A percentile compares a stretch with the other conserved stretches of the same genome.
These are phyloP conservation scores for Coregonus clupeaformis DNA, from an alignment of 2,113 vertebrate species.

Conservation along the genomic window DNA sequence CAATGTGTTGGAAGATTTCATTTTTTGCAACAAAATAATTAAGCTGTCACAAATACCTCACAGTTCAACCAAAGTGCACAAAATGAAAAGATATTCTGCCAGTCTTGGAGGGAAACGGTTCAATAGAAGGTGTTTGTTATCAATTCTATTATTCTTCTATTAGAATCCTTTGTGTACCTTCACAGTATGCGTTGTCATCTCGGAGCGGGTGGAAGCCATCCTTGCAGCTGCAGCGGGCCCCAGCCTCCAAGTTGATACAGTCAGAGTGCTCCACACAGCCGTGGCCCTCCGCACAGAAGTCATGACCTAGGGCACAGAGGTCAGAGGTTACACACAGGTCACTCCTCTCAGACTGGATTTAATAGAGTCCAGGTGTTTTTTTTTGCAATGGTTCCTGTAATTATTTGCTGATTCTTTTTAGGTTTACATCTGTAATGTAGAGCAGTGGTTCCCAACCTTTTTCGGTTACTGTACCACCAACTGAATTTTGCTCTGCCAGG, in stretches of 20 bases:
- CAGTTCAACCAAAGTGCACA: background rate
- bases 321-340: background rate
- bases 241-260: conserved; percentile 90
- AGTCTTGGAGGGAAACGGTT: background rate
- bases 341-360: too few relatives aligned
- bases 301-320: conserved; percentile 78
- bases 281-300: conserved; percentile 91
- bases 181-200: conserved; percentile 94
- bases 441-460: too few relatives aligned
- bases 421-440: too few relatives aligned
- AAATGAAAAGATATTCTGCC: background rate
- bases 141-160: background rate
- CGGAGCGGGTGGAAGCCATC: conserved; percentile 92
- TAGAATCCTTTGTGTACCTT: conserved; percentile 78
- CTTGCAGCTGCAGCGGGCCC: conserved; percentile 87
- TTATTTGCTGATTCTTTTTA: too few relatives aligned
- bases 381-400: too few relatives aligned
- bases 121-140: background rate
- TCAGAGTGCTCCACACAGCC: conserved; percentile 90
- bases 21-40: background rate
- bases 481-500: too few relatives aligned
- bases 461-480: too few relatives aligned
- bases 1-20: background rate
- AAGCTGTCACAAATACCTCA: background rate
- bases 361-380: too few relatives aligned